Evolutionary conservation across 2,888 invertebrate species (phyloP).

Genomic region (Anorthoa munda): DNA sequence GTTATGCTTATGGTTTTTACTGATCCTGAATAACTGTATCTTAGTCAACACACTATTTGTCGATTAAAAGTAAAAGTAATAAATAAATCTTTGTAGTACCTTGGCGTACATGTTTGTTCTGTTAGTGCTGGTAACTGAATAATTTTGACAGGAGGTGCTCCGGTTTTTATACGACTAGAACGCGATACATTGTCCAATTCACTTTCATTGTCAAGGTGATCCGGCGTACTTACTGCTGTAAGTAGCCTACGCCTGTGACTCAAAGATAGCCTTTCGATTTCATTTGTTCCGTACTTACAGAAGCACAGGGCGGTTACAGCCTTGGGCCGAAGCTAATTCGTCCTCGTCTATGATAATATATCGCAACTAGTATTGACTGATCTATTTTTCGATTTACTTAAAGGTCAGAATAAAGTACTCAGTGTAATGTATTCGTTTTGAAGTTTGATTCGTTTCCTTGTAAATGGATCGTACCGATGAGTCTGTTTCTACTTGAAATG

Average conservation of each 20-base stretch:
- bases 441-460: background rate
- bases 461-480: background rate
- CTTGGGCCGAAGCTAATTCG: slow-evolving; percentile 75
- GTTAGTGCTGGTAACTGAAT: slow-evolving; percentile 89
- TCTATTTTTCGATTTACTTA: slow-evolving; percentile 45
- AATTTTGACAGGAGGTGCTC: slow-evolving; percentile 85
- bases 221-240: slow-evolving; percentile 70
- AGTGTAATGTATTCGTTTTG: slow-evolving; percentile 25
- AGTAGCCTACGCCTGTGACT: slow-evolving; percentile 81
- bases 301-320: slow-evolving; percentile 75
- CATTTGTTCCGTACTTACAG: slow-evolving; percentile 81
- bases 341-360: slow-evolving; percentile 61
- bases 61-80: slow-evolving; percentile 37
- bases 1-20: background rate
- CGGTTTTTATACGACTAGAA: slow-evolving; percentile 87
- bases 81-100: slow-evolving; percentile 72
- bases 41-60: slow-evolving; percentile 8
- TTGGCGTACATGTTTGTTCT: slow-evolving; percentile 90
- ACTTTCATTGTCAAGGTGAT: slow-evolving; percentile 90
- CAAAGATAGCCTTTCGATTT: slow-evolving; percentile 89
- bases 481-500: background rate
- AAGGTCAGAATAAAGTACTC: slow-evolving; percentile 56
- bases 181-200: slow-evolving; percentile 81
- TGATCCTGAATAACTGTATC: background rate
- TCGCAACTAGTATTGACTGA: slow-evolving; percentile 47